Percentiles rank a stretch among this genome's conserved stretches.
Evolutionary conservation across 2,797 vertebrate species (phyloP).

Genomic region (Emys orbicularis): DNA sequence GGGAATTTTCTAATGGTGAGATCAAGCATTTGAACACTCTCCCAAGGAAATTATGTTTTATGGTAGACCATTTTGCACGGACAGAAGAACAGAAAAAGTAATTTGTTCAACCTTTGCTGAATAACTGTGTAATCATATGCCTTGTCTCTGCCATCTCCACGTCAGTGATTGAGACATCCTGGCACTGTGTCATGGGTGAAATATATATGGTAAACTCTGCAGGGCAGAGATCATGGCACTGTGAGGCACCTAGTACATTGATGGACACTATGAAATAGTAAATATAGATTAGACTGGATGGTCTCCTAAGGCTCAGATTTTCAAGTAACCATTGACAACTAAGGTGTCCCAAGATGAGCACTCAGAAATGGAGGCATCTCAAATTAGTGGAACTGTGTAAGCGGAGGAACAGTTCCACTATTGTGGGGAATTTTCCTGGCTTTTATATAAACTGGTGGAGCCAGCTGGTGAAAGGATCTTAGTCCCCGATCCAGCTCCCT

Average conservation of each 20-base stretch:
- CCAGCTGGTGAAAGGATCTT: too few species aligned
- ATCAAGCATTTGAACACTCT: neutral
- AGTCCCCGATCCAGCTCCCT: too few species aligned
- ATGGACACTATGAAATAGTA: conserved; percentile 57
- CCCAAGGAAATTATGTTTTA: neutral
- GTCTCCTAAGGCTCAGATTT: neutral
- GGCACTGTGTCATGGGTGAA: neutral
- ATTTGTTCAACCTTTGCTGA: neutral
- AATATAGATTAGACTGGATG: conserved; percentile 41
- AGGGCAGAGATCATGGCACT: rapidly evolving
- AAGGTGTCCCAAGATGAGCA: neutral
- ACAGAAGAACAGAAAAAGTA: rapidly evolving
- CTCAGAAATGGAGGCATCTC: neutral
- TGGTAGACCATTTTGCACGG: neutral
- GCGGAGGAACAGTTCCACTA: too few species aligned
- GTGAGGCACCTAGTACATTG: neutral
- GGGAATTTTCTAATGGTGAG: rapidly evolving
- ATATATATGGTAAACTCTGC: neutral
- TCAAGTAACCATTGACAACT: neutral
- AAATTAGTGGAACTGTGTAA: neutral
- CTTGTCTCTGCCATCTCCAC: neutral
- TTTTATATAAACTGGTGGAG: too few species aligned
- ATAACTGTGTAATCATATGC: neutral
- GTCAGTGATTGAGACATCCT: neutral
- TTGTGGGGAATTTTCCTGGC: too few species aligned